These are phyloP conservation scores for Eupithecia centaureata DNA, from an alignment of 2,888 invertebrate species.

Conservation along the genomic window DNA sequence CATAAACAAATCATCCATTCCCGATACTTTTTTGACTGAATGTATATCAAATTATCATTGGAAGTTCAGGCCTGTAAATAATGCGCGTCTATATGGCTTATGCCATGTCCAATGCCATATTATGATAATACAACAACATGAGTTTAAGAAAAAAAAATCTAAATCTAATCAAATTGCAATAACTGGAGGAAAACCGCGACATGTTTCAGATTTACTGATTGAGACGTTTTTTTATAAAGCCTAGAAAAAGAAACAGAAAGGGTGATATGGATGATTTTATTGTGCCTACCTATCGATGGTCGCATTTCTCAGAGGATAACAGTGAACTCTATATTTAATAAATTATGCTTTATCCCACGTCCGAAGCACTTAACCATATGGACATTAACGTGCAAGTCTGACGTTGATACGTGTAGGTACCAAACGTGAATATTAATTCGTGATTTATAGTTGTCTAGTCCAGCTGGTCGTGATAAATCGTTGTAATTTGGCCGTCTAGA, in stretches of 20 bases:
- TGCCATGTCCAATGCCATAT: not conserved
- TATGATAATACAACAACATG: too few species aligned
- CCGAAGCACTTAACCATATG: constrained; percentile 3
- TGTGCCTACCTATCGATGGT: too few species aligned
- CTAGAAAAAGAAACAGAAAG: too few species aligned
- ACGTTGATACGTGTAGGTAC: constrained; percentile 31
- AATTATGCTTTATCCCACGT: not conserved
- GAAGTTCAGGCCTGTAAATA: not conserved
- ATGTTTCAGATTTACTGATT: not conserved
- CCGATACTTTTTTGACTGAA: too few species aligned
- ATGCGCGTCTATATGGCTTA: not conserved
- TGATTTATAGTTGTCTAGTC: constrained; percentile 65
- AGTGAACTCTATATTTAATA: not conserved
- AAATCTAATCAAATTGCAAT: not conserved
- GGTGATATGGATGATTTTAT: too few species aligned
- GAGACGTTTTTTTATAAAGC: not conserved
- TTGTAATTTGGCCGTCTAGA: constrained; percentile 59
- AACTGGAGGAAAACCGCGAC: not conserved
- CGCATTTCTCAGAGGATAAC: too few species aligned
- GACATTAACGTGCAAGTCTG: constrained; percentile 22
- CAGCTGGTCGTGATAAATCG: constrained; percentile 66
- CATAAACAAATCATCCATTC: too few species aligned
- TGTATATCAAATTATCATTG: not conserved
- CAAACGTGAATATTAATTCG: constrained; percentile 61
- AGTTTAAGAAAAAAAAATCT: not conserved